Evolutionary conservation across 2,888 invertebrate species (phyloP), one percentile per base, ranked within the genome.

Genomic region (Leptinotarsa tumamoca): DNA sequence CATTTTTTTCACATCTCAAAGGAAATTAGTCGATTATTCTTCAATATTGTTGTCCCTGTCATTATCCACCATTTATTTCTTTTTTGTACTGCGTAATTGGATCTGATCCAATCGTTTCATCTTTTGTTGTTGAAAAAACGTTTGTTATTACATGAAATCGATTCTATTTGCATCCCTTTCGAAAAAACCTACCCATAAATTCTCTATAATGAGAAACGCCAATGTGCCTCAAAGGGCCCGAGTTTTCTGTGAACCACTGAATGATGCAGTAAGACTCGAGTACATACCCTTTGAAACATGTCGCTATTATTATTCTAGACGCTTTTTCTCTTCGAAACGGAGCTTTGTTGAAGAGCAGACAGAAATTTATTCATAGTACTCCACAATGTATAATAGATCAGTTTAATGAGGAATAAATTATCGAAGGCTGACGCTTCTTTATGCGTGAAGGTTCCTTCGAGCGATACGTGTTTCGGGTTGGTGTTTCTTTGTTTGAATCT

Each of bases 201-300:
- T n/a, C 27, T n/a, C 43, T 43, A 27, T 63, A 63, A 63, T 63
- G 63, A 43, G 63, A 63, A 63, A 63, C 63, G 63, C 63, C 63
- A 63, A 63, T 63, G 63, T 63, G 43, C 63, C 51, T 27, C 68
- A 68, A 68, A 68, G 68, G 43, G 68, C 18, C n/a, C n/a, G 21
- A 17, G 67, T 51, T 54, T 27, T 52, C 52, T 21, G 54, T 17
- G 17, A 68, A 68, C 50, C 33, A 52, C 68, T 68, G 68, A 68
- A 68, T 51, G 68, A 68, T 68, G 68, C 68, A 68, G 68, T 54
- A 27, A 52, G 51, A 54, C 33, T 51, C 50, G 67, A 67, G 67
- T 67, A 51, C 51, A 51, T 15, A 67, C 67, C 67, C 67, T 68
- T 52, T 68, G 68, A 68, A 68, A 51, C 54, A 54, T 68, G 68